Conservation (phyloP, 2,113 vertebrate species). For the Actinemys pallida region DNA sequence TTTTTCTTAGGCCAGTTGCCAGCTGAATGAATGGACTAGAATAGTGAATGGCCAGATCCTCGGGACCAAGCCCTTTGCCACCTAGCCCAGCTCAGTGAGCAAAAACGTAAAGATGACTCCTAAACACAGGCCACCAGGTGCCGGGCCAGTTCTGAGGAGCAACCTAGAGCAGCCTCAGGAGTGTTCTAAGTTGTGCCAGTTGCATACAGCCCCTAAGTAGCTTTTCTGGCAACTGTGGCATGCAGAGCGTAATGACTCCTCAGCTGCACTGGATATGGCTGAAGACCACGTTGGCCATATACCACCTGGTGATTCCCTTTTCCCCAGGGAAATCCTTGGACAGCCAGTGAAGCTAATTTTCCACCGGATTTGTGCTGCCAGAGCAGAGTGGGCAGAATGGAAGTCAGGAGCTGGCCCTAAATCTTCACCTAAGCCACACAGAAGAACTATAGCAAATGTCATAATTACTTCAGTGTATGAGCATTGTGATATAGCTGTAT, state of each 20-base stretch:
- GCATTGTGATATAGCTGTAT: not conserved
- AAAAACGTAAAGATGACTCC: rapidly evolving
- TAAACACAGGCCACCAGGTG: not conserved
- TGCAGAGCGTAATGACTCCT: not conserved
- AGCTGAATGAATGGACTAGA: not conserved
- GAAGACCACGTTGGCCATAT: not conserved
- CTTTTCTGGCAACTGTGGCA: not conserved
- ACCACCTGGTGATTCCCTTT: not conserved
- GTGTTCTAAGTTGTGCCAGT: rapidly evolving
- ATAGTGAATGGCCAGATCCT: not conserved
- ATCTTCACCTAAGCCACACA: not conserved
- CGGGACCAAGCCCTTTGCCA: not conserved
- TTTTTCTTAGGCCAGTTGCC: constrained; percentile 33
- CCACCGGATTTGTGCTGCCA: not conserved
- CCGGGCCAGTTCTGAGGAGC: rapidly evolving
- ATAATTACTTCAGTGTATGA: not conserved
- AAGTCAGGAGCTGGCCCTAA: not conserved
- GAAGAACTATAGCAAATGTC: not conserved
- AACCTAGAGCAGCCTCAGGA: not conserved
- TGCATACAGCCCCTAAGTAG: not conserved
- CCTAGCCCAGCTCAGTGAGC: not conserved
- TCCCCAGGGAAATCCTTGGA: not conserved
- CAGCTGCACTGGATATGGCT: not conserved
- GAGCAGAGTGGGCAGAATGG: not conserved
- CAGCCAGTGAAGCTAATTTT: not conserved